Base-by-base conservation (phyloP, 2,888 invertebrate species). In the Zygaena filipendulae region DNA sequence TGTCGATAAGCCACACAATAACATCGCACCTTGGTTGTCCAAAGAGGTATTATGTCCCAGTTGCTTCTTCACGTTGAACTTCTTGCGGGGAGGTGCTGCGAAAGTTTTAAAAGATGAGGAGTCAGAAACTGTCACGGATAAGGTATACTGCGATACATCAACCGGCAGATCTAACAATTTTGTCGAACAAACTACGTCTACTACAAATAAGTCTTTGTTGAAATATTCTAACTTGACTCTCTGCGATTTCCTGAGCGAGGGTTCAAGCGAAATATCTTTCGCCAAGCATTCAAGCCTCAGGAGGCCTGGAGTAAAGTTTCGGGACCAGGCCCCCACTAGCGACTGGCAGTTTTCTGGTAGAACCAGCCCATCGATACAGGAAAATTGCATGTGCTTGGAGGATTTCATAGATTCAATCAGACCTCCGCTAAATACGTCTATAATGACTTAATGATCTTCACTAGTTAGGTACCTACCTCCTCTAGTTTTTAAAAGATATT, bases 21-120 rank as follows among this genome's bases (percentile, higher is more conserved):
- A 27, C n/a, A 32, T 36, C 13, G n/a, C 33, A 11, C 27, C 30
- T 24, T 32, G 27, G 8, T 21, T 39, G 3, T 27, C 29, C 1
- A 51, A 46, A 21, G 42, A 52, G 27, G 25, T 37, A 2, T 38
- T 50, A 4, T 70, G 67, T 27, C 58, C 66, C 2, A 53, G 53
- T 7, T 69, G 68, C 33, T 52, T 46, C 16, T 33, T 58, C 25
- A 53, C 57, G 6, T 37, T 57, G 29, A 55, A 44, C 32, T 28
- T 61, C 10, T 33, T 64, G 23, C 45, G 49, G 13, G 42, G 43
- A 7, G 46, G 43, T 18, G 25, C 39, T 2, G 33, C 46, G 2
- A 61, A 40, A 39, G 29, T 61, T 23, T 40, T 59, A 10, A 70
- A 70, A 52, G 72, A 72, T 26, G 59, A 58, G 33, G 60, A 58